Base-by-base conservation (phyloP, 1,140 invertebrate species). In the Caenorhabditis latens region DNA sequence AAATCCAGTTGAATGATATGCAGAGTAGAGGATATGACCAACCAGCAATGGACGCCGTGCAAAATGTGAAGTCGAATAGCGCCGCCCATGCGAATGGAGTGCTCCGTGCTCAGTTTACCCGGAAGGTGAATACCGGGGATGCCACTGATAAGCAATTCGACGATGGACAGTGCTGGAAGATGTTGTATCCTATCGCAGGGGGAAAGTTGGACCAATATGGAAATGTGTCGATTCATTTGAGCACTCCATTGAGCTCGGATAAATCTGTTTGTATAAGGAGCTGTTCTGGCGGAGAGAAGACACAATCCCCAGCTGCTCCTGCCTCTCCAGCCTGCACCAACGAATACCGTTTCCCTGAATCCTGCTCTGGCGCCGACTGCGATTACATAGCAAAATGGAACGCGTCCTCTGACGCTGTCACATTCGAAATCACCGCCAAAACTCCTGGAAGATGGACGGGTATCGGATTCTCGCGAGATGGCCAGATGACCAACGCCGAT, bases 151-250 rank as follows among this genome's bases (percentile, higher is more conserved):
- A 89, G n/a, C 87, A 89, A 43, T 93, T 93, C 53, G 79, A 88
- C 24, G 83, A 87, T 82, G 88, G 83, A n/a, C 75, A 91, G 46
- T 93, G 92, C 86, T 89, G 90, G 61, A 87, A 92, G 63, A 91
- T 93, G 84, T 63, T 93, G 19, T 93, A 92, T 86, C 92, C 92
- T 11, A 91, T 93, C n/a, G 84, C 85, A 32, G 92, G 93, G 40
- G 93, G 93, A n/a, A 83, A 90, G 32, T 84, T 90, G 19, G 88
- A 90, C 88, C 50, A 90, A 14, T 96, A 95, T 92, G 97, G 97
- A 92, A 95, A 95, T 90, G 96, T 97, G 57, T 94, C 95, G 83
- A 96, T 96, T 90, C 97, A 98, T 92, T 94, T 95, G 67, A 93
- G 93, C 3, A 94, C 95, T 3, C 97, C 97, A 0, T 93, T 95